These are phyloP conservation scores for Rhagonycha lutea DNA, from an alignment of 2,888 invertebrate species.

Conservation along the genomic window DNA sequence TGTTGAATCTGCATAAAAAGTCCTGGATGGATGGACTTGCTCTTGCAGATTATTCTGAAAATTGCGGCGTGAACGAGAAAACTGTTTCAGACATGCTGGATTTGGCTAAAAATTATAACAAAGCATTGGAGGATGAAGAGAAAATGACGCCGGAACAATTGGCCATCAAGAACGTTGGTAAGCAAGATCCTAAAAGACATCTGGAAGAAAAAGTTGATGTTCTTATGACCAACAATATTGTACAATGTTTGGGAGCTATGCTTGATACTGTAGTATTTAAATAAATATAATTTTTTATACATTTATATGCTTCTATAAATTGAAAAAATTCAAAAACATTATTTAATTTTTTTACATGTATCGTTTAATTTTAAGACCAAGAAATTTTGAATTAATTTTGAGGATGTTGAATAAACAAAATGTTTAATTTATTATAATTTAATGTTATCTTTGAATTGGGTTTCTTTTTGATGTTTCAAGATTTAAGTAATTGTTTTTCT, in stretches of 20 bases:
- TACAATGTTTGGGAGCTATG: conserved; percentile 97
- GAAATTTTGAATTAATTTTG: neutral
- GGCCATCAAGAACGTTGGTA: conserved; percentile 99
- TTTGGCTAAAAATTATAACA: conserved; percentile 89
- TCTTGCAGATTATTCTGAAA: conserved; percentile 88
- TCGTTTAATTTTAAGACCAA: conserved; percentile 1
- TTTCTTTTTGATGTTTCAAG: no score
- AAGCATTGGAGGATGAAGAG: conserved; percentile 97
- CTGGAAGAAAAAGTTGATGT: conserved; percentile 97
- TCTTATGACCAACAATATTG: conserved; percentile 96
- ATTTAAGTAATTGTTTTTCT: no score
- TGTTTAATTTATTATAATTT: neutral
- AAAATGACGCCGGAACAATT: conserved; percentile 99
- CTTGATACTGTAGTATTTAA: conserved; percentile 91
- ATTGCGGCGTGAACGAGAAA: conserved; percentile 90
- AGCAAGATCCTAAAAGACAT: conserved; percentile 98
- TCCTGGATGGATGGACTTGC: conserved; percentile 97
- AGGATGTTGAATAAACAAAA: neutral
- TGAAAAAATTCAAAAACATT: neutral
- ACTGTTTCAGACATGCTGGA: conserved; percentile 97
- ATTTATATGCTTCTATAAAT: conserved; percentile 4
- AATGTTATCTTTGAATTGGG: neutral
- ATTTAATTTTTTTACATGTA: conserved; percentile 7
- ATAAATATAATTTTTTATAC: conserved; percentile 55
- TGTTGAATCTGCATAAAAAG: conserved; percentile 97